A percentile compares a stretch with the other conserved stretches of the same genome.
Evolutionary conservation across 2,113 vertebrate genomes (phyloP).

Genomic region (Paradoxurus hermaphroditus): DNA sequence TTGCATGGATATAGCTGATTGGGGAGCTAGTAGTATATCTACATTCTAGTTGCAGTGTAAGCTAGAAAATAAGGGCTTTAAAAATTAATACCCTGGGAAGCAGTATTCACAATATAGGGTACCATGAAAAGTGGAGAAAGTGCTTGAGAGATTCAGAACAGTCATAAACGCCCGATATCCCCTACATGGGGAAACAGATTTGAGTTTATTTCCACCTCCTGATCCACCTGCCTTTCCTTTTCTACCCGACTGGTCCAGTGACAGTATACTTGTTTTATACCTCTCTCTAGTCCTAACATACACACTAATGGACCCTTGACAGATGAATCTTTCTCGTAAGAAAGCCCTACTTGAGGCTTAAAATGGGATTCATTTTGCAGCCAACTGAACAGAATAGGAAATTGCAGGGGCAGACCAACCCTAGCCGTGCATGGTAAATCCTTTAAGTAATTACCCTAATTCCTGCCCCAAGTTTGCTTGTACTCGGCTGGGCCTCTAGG

Average conservation of each 20-base stretch:
- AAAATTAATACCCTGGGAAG: background rate
- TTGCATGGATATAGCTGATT: background rate
- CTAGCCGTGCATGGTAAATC: background rate
- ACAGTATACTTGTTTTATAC: background rate
- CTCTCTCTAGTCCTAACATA: background rate
- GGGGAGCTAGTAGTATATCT: background rate
- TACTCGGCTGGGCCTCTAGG: background rate
- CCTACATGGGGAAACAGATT: background rate
- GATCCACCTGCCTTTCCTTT: background rate
- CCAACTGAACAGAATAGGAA: background rate
- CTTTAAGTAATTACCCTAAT: background rate
- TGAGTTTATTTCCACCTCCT: background rate
- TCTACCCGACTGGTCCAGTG: background rate
- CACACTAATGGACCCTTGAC: background rate
- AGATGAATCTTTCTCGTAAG: constrained; percentile 2
- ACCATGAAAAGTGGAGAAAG: background rate
- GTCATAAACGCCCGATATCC: background rate
- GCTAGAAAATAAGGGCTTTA: background rate
- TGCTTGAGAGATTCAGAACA: background rate
- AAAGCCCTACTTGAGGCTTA: background rate
- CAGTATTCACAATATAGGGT: background rate
- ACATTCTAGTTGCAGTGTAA: background rate
- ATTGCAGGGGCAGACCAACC: background rate
- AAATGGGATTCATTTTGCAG: background rate
- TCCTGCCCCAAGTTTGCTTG: background rate